These are phyloP conservation scores for Puntigrus tetrazona DNA, from an alignment of 2,113 vertebrate genomes.

Conservation along the genomic window DNA sequence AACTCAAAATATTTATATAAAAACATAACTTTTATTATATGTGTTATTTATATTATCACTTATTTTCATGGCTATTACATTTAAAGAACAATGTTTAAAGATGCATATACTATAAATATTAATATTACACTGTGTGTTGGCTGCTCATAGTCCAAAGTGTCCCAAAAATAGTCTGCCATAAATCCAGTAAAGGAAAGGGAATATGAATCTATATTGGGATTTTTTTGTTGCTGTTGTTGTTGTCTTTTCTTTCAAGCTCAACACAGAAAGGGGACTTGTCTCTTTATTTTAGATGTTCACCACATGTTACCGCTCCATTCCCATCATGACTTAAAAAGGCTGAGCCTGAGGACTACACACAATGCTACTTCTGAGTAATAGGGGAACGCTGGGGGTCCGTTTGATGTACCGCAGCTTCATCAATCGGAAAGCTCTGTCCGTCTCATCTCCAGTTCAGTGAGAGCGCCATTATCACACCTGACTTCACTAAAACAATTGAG, in stretches of 20 bases:
- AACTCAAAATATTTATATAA: too few species aligned
- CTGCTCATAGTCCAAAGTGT: too few species aligned
- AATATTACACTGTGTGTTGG: neutral
- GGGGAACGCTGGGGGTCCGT: neutral
- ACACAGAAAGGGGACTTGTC: neutral
- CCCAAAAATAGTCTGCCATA: neutral
- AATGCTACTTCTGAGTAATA: too few species aligned
- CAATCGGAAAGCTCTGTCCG: conserved; percentile 9
- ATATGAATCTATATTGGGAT: neutral
- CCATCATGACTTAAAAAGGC: conserved; percentile 9
- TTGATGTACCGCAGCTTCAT: conserved; percentile 29
- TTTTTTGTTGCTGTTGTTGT: too few species aligned
- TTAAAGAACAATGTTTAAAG: too few species aligned
- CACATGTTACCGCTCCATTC: neutral
- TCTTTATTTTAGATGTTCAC: neutral
- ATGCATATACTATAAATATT: neutral
- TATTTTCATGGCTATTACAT: neutral
- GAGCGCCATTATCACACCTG: neutral
- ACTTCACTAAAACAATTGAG: conserved; percentile 12
- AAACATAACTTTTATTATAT: too few species aligned
- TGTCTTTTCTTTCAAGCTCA: too few species aligned
- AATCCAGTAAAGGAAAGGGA: neutral
- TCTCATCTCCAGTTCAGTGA: conserved; percentile 31
- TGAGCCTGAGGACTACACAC: conserved; percentile 8
- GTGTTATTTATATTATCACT: neutral